A percentile compares a stretch with the other conserved stretches of the same genome.
phyloP scores from a whole-genome alignment of 1,140 invertebrate genomes.

The Drosophila mauritiana region DNA sequence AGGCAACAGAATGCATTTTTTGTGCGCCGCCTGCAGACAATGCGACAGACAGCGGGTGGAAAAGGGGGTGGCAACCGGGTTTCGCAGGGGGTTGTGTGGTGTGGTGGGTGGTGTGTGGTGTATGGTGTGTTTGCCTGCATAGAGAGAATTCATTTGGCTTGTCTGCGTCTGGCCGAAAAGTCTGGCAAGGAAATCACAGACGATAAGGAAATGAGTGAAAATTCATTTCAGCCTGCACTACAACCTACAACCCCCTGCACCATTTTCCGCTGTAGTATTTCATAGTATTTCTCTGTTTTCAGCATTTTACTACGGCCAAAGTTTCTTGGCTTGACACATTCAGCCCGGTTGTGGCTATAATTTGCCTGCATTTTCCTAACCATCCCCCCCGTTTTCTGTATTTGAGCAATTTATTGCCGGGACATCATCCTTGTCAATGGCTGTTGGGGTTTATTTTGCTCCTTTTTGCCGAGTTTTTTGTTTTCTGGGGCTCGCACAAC shows the following conservation, averaged over 20 bases:
- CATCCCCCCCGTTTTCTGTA: constrained; percentile 40
- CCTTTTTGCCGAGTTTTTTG: constrained; percentile 36
- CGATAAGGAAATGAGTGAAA: constrained; percentile 83
- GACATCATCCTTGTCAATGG: constrained; percentile 46
- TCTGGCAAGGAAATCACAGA: constrained; percentile 82
- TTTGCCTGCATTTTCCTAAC: constrained; percentile 70
- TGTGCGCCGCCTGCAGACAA: constrained; percentile 70
- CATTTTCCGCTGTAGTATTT: constrained; percentile 32
- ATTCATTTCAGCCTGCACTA: constrained; percentile 67
- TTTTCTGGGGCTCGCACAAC: constrained; percentile 51
- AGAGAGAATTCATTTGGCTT: constrained; percentile 76
- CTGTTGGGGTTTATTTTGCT: constrained; percentile 5
- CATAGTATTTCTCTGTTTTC: constrained; percentile 43
- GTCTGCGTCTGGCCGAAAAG: constrained; percentile 45
- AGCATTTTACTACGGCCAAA: constrained; percentile 16
- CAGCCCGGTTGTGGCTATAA: constrained; percentile 49
- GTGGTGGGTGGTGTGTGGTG: background rate
- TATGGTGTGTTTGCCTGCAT: constrained; percentile 60
- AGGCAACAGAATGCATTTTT: constrained; percentile 78
- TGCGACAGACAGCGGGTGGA: constrained; percentile 41
- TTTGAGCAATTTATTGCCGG: constrained; percentile 75
- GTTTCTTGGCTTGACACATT: constrained; percentile 33
- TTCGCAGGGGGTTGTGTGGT: background rate
- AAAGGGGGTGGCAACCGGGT: constrained; percentile 1
- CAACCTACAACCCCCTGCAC: constrained; percentile 1